Base-by-base conservation (phyloP, 2,888 invertebrate species). In the Trissoscelio sp. region DNA sequence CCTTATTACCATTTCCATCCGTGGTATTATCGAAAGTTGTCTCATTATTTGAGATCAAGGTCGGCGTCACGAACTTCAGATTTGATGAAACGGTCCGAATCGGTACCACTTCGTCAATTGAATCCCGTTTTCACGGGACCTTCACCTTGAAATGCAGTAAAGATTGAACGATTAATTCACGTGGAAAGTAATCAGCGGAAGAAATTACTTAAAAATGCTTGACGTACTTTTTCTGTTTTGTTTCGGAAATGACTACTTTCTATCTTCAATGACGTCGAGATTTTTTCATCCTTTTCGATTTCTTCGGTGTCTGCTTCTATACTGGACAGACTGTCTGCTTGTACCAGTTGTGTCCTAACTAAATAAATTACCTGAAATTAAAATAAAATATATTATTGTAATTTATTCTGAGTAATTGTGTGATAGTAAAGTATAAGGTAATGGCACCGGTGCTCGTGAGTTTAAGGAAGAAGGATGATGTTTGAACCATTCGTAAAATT, bases 91-190 rank as follows among this genome's bases (percentile, higher is more conserved):
- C n/a, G 46, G 34, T 42, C 60, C 55, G 62, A 83, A 95, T 94
- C 44, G 95, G 95, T 90, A 95, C 91, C 20, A 94, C 92, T 89
- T 94, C 93, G 0, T 93, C 93, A 70, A 95, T 93, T 87, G 93
- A 93, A 79, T 93, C 93, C 14, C 93, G 93, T 53, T 94, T 92
- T 34, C 93, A 93, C 57, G 93, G 93, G 85, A 93, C 92, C 82
- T 93, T 88, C 0, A 94, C 94, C 84, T 93, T 73, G 79, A 60
- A 81, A 74, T 57, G 18, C 60, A 20, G 16, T 62, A 48, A 62
- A 57, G 16, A n/a, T 64, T 57, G 6, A 48, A 64, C 0, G 7
- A 53, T 77, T 57, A 46, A 55, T 18, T 16, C 20, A 46, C 24
- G 11, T 44, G 44, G 62, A 62, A 77, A 62, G 60, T 62, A 44